Percentiles rank a stretch among this genome's conserved stretches.
Evolutionary conservation across 2,797 vertebrate species (phyloP).

Genomic region (Bucorvus abyssinicus): DNA sequence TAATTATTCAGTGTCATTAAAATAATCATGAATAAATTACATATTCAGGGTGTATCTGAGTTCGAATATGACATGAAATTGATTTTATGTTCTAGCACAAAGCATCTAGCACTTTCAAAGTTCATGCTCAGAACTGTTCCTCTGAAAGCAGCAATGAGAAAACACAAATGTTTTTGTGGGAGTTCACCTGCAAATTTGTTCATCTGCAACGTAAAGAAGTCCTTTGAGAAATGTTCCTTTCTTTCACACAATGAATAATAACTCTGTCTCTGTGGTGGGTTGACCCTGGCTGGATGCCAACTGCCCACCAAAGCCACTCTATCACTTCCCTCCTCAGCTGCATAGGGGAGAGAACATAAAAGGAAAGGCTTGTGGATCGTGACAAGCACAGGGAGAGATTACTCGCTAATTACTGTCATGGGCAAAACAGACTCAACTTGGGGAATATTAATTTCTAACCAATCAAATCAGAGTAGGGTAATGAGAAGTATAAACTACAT

Average conservation of each 20-base stretch:
- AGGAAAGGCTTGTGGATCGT: background rate
- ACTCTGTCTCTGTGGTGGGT: too few relatives aligned
- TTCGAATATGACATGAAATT: slow-evolving; percentile 14
- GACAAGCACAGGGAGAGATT: background rate
- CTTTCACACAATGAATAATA: background rate
- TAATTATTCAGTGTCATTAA: slow-evolving; percentile 52
- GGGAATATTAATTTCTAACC: too few relatives aligned
- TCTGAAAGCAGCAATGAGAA: background rate
- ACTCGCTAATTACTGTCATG: background rate
- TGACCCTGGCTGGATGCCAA: background rate
- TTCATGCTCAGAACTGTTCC: background rate
- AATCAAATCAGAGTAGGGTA: too few relatives aligned
- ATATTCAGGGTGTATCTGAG: background rate
- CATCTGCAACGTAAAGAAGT: background rate
- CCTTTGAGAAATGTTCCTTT: background rate
- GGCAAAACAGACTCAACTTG: background rate
- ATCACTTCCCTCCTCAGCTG: too few relatives aligned
- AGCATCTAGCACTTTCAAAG: background rate
- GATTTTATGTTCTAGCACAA: background rate
- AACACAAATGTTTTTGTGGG: background rate
- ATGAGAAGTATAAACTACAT: background rate
- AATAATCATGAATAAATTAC: slow-evolving; percentile 18
- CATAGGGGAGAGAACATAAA: background rate
- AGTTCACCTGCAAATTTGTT: background rate
- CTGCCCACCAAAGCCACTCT: background rate